Base-by-base conservation (phyloP, 2,888 invertebrate genomes). In the Athripsodes cinereus region DNA sequence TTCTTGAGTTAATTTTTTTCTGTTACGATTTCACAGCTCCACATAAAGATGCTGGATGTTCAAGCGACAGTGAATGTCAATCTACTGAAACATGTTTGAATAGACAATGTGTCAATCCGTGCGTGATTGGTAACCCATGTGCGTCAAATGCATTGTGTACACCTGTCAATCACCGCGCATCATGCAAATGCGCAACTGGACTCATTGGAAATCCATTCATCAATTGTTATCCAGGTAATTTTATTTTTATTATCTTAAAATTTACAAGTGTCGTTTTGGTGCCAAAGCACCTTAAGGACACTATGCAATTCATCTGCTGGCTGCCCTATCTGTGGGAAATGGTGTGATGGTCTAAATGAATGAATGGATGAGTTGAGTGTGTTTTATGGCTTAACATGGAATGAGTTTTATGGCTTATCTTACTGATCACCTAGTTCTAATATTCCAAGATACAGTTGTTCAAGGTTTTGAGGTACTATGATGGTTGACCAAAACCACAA, bases 191-290 rank as follows among this genome's bases (percentile, higher is more conserved):
- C 69, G 84, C 88, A 49, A 72, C 82, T 10, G 88, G 87, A 16
- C 78, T 85, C 21, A 79, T 82, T 63, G 94, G 93, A 59, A 85
- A 94, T 80, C 90, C 93, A n/a, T 87, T 87, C 66, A 74, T 85
- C 55, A 88, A 86, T 66, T 93, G 93, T 70, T 86, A 81, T n/a
- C 71, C 74, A 53, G 72, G 76, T 77, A 59, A 62, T 22, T 19
- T 13, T 18, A 49, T 40, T 53, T 19, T 52, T 35, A 3, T 2
- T 19, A 52, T 5, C 34, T 21, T 19, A 20, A 10, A 21, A 40
- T 21, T n/a, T 10, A n/a, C 21, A 8, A 19, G 34, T 34, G 34
- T 13, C 8, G 13, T 34, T 34, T 34, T 34, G 34, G 8, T n/a
- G n/a, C n/a, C n/a, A n/a, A n/a, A n/a, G n/a, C n/a, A n/a, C n/a